These are phyloP conservation scores for Tamandua tetradactyla DNA, from an alignment of 2,797 vertebrate genomes.

Conservation along the genomic window DNA sequence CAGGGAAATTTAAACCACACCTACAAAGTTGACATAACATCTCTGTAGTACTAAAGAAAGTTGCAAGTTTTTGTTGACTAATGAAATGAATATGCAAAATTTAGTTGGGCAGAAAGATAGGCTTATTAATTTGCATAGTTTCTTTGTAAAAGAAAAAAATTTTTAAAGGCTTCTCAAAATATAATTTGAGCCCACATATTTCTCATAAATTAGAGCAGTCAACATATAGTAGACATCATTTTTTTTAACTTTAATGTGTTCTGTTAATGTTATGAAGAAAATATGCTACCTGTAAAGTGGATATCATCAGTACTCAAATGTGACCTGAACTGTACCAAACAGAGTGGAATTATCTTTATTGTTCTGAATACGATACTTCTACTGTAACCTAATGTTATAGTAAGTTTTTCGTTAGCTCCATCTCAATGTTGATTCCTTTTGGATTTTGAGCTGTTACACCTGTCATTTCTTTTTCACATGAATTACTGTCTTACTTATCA, in stretches of 20 bases:
- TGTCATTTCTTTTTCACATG: slow-evolving; percentile 33
- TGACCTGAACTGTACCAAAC: not conserved
- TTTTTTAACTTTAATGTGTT: slow-evolving; percentile 48
- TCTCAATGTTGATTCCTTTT: not conserved
- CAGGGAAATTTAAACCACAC: not conserved
- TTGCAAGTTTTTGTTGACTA: slow-evolving; percentile 1
- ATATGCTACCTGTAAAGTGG: not conserved
- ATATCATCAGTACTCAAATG: not conserved
- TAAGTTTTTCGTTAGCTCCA: slow-evolving; percentile 1
- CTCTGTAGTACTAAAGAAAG: not conserved
- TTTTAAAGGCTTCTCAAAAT: not conserved
- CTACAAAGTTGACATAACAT: not conserved
- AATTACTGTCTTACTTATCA: not conserved
- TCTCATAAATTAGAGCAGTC: slow-evolving; percentile 4
- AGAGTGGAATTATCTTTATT: slow-evolving; percentile 29
- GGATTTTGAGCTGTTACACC: not conserved
- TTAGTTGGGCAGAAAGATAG: slow-evolving; percentile 18
- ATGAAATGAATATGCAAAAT: not conserved
- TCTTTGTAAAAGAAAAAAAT: too few species aligned
- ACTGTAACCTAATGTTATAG: not conserved
- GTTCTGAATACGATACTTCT: not conserved
- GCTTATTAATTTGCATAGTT: not conserved
- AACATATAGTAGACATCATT: not conserved
- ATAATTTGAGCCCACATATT: slow-evolving; percentile 24
- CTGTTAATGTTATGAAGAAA: slow-evolving; percentile 53